Conservation (phyloP, 2,888 invertebrate species). For the Sepioteuthis lessoniana region DNA sequence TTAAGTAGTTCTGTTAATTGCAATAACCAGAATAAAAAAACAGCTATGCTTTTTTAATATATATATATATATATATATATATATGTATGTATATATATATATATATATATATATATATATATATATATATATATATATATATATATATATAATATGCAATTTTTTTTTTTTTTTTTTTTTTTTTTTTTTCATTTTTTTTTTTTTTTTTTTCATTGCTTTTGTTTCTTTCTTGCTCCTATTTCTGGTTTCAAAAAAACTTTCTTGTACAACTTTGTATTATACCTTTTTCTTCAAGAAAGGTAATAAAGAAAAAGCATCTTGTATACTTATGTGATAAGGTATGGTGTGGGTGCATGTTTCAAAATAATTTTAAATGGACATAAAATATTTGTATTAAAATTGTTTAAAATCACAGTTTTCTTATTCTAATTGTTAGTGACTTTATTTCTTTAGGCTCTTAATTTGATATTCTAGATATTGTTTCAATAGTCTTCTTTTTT, state of each 20-base stretch:
- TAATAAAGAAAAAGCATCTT: constrained; percentile 20
- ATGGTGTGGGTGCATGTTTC: constrained; percentile 16
- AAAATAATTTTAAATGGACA: neutral
- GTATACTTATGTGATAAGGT: constrained; percentile 33
- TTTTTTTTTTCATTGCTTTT: neutral
- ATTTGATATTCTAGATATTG: too few relatives aligned
- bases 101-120: too few relatives aligned
- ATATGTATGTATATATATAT: too few relatives aligned
- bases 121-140: too few relatives aligned
- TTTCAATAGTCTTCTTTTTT: too few relatives aligned
- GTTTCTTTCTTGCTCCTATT: neutral
- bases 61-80: too few relatives aligned
- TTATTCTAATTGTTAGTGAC: neutral
- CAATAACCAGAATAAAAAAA: neutral
- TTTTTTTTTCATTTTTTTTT: neutral
- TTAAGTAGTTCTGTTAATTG: neutral
- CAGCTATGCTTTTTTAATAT: neutral
- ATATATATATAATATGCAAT: neutral
- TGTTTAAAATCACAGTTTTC: too few relatives aligned
- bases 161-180: neutral
- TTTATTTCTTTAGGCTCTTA: neutral
- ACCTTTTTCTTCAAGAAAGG: neutral
- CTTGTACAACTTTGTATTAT: neutral
- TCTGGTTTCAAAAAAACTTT: neutral
- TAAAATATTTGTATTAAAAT: neutral